A percentile compares a stretch with the other conserved stretches of the same genome.
Conservation (phyloP, 1,140 invertebrate genomes). For the Bathynomus jamesi region DNA sequence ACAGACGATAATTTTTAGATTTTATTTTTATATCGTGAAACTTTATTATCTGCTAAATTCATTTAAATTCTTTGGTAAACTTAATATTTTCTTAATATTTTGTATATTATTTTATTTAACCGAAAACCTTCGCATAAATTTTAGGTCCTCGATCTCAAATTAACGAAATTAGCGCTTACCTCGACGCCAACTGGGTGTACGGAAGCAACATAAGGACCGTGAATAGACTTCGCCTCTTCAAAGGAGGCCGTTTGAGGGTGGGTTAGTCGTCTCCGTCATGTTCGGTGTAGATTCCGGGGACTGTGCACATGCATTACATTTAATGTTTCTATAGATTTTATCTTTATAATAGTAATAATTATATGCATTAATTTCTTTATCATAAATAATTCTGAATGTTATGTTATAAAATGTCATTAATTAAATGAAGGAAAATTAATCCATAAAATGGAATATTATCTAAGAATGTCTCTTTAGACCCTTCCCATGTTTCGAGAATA, state of each 20-base stretch:
- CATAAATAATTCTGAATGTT: too few relatives aligned
- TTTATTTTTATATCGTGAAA: not conserved
- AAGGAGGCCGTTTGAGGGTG: constrained; percentile 45
- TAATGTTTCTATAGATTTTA: not conserved
- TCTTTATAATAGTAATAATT: too few relatives aligned
- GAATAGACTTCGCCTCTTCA: constrained; percentile 45
- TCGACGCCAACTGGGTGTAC: constrained; percentile 52
- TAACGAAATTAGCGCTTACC: constrained; percentile 47
- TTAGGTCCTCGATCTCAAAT: constrained; percentile 47
- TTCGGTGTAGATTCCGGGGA: not conserved
- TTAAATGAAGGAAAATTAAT: too few relatives aligned
- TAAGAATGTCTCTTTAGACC: constrained; percentile 33
- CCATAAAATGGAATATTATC: too few relatives aligned
- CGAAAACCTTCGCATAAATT: too few relatives aligned
- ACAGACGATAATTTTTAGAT: too few relatives aligned
- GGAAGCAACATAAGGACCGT: constrained; percentile 46
- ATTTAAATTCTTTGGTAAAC: not conserved
- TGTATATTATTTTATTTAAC: not conserved
- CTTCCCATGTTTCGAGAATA: constrained; percentile 72
- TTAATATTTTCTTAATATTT: not conserved
- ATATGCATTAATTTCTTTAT: too few relatives aligned
- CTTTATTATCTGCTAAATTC: not conserved
- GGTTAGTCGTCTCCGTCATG: not conserved
- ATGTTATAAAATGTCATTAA: too few relatives aligned
- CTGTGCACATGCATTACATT: not conserved